A percentile compares a stretch with the other conserved stretches of the same genome.
Evolutionary conservation across 2,113 vertebrate species (phyloP).

Genomic region (Aphelocoma coerulescens): DNA sequence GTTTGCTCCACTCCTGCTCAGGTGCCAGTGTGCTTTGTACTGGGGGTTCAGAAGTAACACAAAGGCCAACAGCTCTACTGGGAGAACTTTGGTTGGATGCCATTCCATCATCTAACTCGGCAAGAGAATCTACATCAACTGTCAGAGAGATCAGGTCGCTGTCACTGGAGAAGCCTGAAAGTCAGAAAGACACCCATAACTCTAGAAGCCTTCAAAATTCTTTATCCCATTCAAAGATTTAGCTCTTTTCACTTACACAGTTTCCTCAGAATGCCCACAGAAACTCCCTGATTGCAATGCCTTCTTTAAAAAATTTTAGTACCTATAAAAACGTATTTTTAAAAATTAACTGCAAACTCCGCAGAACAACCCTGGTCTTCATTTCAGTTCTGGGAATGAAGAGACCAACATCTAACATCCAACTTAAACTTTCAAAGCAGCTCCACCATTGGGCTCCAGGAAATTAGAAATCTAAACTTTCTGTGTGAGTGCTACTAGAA

Average conservation of each 20-base stretch:
- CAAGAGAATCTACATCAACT: conserved; percentile 86
- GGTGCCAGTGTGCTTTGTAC: conserved; percentile 41
- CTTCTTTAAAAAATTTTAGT: background rate
- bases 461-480: background rate
- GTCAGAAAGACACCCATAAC: background rate
- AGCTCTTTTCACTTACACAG: background rate
- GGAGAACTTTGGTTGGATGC: conserved; percentile 92
- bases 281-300: background rate
- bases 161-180: conserved; percentile 87
- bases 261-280: background rate
- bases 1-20: conserved; percentile 76
- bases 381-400: background rate
- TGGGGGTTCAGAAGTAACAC: conserved; percentile 59
- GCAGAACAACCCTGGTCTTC: background rate
- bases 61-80: conserved; percentile 74
- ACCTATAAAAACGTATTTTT: background rate
- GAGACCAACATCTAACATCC: background rate
- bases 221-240: background rate
- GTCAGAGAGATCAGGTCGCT: conserved; percentile 87
- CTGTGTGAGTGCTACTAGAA: background rate
- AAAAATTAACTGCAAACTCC: background rate
- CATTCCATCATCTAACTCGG: conserved; percentile 94
- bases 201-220: background rate
- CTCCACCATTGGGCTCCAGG: background rate
- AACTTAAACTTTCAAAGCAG: background rate